Percentiles rank a stretch among this genome's conserved stretches.
Conservation (phyloP, 1,140 invertebrate genomes). For the Neodiprion pinetum region DNA sequence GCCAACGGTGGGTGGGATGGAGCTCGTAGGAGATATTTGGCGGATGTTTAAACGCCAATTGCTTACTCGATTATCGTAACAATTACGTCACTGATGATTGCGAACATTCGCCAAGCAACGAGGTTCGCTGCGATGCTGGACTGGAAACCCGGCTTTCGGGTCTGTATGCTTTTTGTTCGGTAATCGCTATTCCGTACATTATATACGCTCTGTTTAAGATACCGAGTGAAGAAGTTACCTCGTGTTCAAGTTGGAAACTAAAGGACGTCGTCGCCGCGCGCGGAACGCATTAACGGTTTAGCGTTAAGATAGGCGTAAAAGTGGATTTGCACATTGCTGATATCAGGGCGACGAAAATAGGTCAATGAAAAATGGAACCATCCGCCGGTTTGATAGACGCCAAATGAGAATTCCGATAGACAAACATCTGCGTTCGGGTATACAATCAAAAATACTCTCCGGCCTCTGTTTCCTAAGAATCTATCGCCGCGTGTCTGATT, state of each 20-base stretch:
- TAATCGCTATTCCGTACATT: too few relatives aligned
- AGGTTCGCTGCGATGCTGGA: too few relatives aligned
- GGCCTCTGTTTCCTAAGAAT: constrained; percentile 32
- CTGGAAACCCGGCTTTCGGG: too few relatives aligned
- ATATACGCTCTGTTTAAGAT: too few relatives aligned
- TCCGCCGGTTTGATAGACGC: constrained; percentile 11
- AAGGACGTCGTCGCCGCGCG: too few relatives aligned
- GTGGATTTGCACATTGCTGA: too few relatives aligned
- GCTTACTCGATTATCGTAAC: constrained; percentile 3
- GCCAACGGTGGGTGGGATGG: too few relatives aligned
- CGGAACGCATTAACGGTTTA: too few relatives aligned
- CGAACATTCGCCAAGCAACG: too few relatives aligned
- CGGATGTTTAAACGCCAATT: constrained; percentile 7
- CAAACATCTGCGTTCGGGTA: constrained; percentile 27
- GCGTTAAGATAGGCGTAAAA: too few relatives aligned
- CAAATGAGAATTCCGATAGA: constrained; percentile 22
- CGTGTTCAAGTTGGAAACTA: too few relatives aligned
- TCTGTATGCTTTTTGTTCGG: not conserved
- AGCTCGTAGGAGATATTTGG: not conserved
- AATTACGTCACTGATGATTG: not conserved
- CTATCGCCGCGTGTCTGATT: constrained; percentile 22
- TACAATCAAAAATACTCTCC: not conserved
- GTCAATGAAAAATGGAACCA: not conserved
- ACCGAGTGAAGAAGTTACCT: too few relatives aligned
- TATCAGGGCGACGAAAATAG: not conserved